phyloP scores from a whole-genome alignment of 2,797 vertebrate species.

The Natrix natrix region DNA sequence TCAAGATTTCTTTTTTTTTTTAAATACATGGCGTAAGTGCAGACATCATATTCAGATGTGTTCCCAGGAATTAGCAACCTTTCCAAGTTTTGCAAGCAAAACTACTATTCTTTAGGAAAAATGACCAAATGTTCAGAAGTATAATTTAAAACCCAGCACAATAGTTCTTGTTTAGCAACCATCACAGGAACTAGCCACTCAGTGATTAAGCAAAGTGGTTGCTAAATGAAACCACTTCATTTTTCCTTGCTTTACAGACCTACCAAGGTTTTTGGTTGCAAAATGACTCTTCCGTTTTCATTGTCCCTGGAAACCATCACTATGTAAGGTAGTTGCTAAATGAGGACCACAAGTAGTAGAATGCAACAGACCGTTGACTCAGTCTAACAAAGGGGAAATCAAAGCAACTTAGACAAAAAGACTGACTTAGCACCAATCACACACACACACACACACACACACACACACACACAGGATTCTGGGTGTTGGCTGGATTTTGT shows the following conservation, averaged over 20 bases:
- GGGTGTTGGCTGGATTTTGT: neutral
- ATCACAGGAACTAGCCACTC: neutral
- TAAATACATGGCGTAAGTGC: neutral
- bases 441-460: neutral
- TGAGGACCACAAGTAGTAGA: neutral
- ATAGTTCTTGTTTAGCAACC: neutral
- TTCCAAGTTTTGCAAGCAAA: neutral
- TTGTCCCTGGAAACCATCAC: neutral
- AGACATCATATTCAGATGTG: neutral
- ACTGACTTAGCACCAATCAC: neutral
- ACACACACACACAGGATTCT: neutral
- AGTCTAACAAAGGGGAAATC: neutral
- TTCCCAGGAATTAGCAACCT: neutral
- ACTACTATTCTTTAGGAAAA: neutral
- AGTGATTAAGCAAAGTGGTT: neutral
- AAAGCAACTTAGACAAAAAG: neutral
- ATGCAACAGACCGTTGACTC: neutral
- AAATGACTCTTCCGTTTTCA: neutral
- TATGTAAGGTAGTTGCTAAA: neutral
- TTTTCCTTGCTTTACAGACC: neutral
- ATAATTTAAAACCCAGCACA: neutral
- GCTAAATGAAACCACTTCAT: neutral
- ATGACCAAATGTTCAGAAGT: neutral
- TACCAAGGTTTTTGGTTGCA: neutral
- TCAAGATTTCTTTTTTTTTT: neutral